Base-by-base conservation (phyloP, 2,888 invertebrate species). In the Drosophila macrothrix region DNA sequence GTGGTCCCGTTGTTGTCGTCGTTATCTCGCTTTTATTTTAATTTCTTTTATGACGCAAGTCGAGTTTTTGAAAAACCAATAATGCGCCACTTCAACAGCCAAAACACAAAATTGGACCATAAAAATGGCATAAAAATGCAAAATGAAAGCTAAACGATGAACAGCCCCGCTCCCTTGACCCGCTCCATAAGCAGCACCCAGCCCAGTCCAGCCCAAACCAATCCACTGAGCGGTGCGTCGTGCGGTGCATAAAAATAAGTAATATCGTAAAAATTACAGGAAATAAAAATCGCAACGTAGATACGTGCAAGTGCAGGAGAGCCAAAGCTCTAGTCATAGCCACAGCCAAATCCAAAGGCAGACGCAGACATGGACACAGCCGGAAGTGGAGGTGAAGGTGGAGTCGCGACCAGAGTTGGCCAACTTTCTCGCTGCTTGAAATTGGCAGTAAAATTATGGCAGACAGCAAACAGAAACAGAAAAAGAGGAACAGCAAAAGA, bases 231-330 rank as follows among this genome's bases (percentile, higher is more conserved):
- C 61, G 61, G 69, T 76, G 71, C 73, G 81, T 76, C 81, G 89
- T 88, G 89, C 67, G 83, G 76, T 86, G 84, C 85, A 87, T 87
- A 86, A 87, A 87, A 87, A 84, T 88, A 87, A 87, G 89, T 88
- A 87, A 87, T 88, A 88, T 86, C 89, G 87, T 88, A 76, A 88
- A 84, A 88, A 87, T 87, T 88, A 81, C 87, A 87, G 87, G 87
- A 87, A 87, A 87, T 87, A 88, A 87, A 88, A 87, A 84, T 84
- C 76, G 85, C 78, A 78, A 85, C 88, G 76, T 78, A 83, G 88
- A 85, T 83, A 88, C 78, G 88, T 85, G 88, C 87, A 80, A 84
- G 82, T 85, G 83, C 84, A 82, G 78, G 63, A 58, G 71, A 65
- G 67, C 69, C 41, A 65, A 65, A 72, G 62, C 58, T 33, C 33